Conservation (phyloP, 2,113 vertebrate species). For the Collichthys lucidus region DNA sequence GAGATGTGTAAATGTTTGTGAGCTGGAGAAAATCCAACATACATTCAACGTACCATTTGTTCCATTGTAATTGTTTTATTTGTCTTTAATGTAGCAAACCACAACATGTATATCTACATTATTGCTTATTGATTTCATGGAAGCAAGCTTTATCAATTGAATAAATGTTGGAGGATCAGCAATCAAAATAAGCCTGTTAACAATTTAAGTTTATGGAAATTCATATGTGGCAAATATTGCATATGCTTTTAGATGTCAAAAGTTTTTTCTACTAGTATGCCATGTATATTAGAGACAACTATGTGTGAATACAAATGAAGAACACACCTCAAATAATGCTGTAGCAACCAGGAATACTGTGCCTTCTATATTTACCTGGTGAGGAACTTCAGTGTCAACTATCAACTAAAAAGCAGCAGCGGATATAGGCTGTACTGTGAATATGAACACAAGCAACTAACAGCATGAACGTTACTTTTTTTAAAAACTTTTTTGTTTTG, state of each 20-base stretch:
- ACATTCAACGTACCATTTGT: background rate
- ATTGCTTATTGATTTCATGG: background rate
- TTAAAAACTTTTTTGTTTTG: background rate
- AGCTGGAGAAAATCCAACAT: background rate
- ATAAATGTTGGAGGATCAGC: conserved; percentile 1
- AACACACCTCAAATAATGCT: conserved; percentile 9
- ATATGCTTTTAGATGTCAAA: background rate
- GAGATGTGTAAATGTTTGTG: background rate
- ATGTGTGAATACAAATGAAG: conserved; percentile 13
- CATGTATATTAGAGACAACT: conserved; percentile 1
- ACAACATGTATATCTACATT: conserved; percentile 6
- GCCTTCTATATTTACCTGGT: background rate
- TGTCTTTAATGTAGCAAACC: conserved; percentile 20
- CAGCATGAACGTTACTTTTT: background rate
- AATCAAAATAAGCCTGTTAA: background rate
- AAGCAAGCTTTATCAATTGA: conserved; percentile 1
- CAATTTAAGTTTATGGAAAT: background rate
- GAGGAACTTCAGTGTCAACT: background rate
- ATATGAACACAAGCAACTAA: conserved; percentile 11
- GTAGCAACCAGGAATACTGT: conserved; percentile 6
- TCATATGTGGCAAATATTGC: background rate
- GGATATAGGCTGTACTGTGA: background rate
- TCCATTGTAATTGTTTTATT: background rate
- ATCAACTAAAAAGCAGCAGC: conserved; percentile 24
- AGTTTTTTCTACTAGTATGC: background rate